phyloP scores from a whole-genome alignment of 2,888 invertebrate genomes.

The Epistrophe eligans region DNA sequence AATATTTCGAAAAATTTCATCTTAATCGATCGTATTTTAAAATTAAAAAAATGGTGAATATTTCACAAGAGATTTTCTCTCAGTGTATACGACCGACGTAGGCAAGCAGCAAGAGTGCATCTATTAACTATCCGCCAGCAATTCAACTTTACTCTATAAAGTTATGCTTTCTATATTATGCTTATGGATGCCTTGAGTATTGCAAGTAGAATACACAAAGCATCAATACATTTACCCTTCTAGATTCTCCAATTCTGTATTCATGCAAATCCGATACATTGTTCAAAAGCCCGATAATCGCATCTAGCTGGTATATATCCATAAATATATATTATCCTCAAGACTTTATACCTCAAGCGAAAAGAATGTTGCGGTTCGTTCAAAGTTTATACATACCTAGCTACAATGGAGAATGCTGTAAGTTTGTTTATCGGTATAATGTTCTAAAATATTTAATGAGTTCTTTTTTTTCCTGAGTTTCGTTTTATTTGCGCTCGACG shows the following conservation, averaged over 20 bases:
- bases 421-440: neutral
- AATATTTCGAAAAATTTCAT: too few relatives aligned
- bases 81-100: neutral
- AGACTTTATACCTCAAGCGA: neutral
- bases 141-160: neutral
- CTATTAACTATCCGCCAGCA: neutral
- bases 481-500: neutral
- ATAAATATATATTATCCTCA: neutral
- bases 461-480: neutral
- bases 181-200: neutral
- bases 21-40: too few relatives aligned
- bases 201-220: neutral
- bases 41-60: too few relatives aligned
- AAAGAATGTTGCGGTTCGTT: neutral
- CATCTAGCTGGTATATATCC: too few relatives aligned
- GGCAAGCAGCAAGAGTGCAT: neutral
- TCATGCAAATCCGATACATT: conserved; percentile 7
- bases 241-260: neutral
- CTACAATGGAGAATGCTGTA: neutral
- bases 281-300: conserved; percentile 1
- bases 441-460: conserved; percentile 22
- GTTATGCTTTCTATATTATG: neutral
- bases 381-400: neutral
- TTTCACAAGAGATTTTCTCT: neutral
- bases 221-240: neutral